A percentile compares a stretch with the other conserved stretches of the same genome.
Conservation (phyloP, 2,888 invertebrate genomes). For the Apantesis nais region DNA sequence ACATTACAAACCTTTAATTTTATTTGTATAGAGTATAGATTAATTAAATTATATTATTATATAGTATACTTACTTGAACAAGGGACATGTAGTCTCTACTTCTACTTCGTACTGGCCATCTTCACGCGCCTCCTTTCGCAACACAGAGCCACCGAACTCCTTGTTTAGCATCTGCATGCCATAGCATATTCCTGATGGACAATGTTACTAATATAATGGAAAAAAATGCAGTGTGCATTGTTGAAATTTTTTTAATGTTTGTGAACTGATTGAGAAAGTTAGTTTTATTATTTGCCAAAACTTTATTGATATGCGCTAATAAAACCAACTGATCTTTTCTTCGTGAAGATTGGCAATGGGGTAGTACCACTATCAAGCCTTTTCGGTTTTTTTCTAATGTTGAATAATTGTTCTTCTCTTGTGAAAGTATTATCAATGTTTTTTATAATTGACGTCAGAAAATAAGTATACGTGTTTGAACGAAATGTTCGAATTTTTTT, state of each 20-base stretch:
- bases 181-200: conserved; percentile 95
- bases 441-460: too few species aligned
- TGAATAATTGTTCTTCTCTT: neutral
- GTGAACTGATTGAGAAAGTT: neutral
- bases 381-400: neutral
- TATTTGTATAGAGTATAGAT: too few species aligned
- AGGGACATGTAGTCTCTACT: conserved; percentile 93
- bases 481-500: neutral
- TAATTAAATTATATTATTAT: neutral
- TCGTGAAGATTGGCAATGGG: neutral
- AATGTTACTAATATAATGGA: conserved; percentile 5
- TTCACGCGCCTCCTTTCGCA: conserved; percentile 94
- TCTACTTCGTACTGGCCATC: conserved; percentile 97
- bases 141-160: conserved; percentile 97
- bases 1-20: too few species aligned
- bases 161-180: conserved; percentile 99
- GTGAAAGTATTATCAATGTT: too few species aligned
- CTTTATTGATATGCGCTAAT: neutral
- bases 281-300: neutral
- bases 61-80: conserved; percentile 94
- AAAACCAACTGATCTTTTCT: too few species aligned
- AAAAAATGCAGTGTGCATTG: neutral
- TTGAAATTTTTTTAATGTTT: neutral
- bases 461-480: neutral
- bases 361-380: neutral